phyloP scores from a whole-genome alignment of 2,888 invertebrate species.

The Nezara viridula region DNA sequence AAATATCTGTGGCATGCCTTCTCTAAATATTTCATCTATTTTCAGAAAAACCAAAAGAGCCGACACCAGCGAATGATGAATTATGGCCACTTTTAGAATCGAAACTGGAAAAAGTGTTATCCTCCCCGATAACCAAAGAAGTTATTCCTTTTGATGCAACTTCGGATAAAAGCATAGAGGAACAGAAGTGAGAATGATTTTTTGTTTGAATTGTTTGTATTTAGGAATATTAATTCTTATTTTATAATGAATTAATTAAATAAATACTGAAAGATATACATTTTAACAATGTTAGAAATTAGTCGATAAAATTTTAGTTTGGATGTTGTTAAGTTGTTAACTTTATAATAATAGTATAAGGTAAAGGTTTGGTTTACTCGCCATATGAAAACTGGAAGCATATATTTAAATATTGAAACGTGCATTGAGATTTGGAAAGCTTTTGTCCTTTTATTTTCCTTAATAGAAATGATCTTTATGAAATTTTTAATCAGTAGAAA shows the following conservation, averaged over 20 bases:
- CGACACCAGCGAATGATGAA: constrained; percentile 46
- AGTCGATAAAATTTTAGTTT: too few relatives aligned
- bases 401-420: too few relatives aligned
- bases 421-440: too few relatives aligned
- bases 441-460: background rate
- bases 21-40: background rate
- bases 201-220: background rate
- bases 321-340: too few relatives aligned
- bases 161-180: constrained; percentile 85
- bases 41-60: constrained; percentile 45
- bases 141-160: constrained; percentile 89
- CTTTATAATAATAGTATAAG: too few relatives aligned
- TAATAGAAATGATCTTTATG: background rate
- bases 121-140: constrained; percentile 75
- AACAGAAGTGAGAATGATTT: constrained; percentile 82
- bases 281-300: background rate
- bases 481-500: background rate
- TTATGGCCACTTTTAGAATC: constrained; percentile 59
- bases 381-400: too few relatives aligned
- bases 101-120: constrained; percentile 70
- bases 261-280: background rate
- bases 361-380: too few relatives aligned
- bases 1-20: background rate
- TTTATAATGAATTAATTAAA: background rate
- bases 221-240: background rate